Conservation (phyloP, 2,113 vertebrate species). For the Coptodon bakossiorum region DNA sequence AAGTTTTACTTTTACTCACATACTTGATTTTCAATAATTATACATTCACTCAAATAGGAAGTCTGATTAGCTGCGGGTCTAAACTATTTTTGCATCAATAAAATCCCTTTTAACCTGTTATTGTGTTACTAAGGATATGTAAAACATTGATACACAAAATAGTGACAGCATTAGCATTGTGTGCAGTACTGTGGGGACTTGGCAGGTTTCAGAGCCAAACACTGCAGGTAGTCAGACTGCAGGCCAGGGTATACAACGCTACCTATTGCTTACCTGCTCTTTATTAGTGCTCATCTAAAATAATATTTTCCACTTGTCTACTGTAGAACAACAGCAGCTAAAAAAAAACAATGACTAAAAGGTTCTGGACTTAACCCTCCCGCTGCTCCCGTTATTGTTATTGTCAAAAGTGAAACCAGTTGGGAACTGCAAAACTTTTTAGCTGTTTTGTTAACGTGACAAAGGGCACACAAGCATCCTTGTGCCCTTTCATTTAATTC, state of each 20-base stretch:
- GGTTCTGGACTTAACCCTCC: not conserved
- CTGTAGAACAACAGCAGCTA: not conserved
- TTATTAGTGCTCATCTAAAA: not conserved
- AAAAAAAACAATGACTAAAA: not conserved
- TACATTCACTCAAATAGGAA: not conserved
- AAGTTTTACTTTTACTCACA: not conserved
- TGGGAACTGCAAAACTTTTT: not conserved
- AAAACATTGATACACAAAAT: not conserved
- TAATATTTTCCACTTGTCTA: not conserved
- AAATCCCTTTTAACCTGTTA: not conserved
- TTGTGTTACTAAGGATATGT: not conserved
- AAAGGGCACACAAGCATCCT: not conserved
- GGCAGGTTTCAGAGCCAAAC: not conserved
- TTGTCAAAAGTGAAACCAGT: not conserved
- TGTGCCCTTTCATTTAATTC: not conserved
- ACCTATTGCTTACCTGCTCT: not conserved
- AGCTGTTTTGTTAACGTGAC: not conserved
- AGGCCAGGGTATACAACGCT: not conserved
- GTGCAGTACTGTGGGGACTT: not conserved
- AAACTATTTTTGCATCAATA: not conserved
- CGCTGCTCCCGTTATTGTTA: constrained; percentile 8
- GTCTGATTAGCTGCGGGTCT: not conserved
- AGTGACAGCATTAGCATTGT: not conserved
- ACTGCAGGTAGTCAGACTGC: not conserved
- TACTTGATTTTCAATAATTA: not conserved